phyloP scores from a whole-genome alignment of 2,113 vertebrate genomes.

The Chloropsis cyanopogon region DNA sequence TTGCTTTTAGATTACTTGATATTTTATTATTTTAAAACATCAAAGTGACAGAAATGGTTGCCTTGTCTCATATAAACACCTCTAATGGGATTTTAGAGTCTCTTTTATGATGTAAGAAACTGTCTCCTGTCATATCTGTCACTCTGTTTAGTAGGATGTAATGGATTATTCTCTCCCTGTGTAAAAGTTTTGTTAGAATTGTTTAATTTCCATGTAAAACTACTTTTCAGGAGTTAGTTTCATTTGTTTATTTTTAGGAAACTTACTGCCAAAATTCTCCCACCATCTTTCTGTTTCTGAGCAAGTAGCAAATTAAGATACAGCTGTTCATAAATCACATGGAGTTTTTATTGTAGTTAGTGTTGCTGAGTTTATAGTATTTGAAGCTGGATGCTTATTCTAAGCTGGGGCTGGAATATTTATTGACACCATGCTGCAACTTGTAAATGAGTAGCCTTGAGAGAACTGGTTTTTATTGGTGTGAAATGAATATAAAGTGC shows the following conservation, averaged over 20 bases:
- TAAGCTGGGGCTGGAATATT: neutral
- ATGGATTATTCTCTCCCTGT: neutral
- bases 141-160: neutral
- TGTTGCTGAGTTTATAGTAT: neutral
- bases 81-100: neutral
- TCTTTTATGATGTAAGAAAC: neutral
- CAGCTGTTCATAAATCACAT: neutral
- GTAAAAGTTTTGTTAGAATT: neutral
- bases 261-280: neutral
- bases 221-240: neutral
- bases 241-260: neutral
- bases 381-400: neutral
- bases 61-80: neutral
- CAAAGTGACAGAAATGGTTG: neutral
- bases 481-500: neutral
- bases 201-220: neutral
- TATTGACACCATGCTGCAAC: neutral
- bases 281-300: neutral
- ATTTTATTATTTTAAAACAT: neutral
- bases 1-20: neutral
- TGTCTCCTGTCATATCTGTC: neutral
- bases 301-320: neutral
- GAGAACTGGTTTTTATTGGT: neutral
- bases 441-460: neutral
- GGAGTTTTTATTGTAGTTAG: neutral